Evolutionary conservation across 1,140 invertebrate genomes (phyloP), one percentile per base, ranked within the genome.

Genomic region (Penaeus chinensis): DNA sequence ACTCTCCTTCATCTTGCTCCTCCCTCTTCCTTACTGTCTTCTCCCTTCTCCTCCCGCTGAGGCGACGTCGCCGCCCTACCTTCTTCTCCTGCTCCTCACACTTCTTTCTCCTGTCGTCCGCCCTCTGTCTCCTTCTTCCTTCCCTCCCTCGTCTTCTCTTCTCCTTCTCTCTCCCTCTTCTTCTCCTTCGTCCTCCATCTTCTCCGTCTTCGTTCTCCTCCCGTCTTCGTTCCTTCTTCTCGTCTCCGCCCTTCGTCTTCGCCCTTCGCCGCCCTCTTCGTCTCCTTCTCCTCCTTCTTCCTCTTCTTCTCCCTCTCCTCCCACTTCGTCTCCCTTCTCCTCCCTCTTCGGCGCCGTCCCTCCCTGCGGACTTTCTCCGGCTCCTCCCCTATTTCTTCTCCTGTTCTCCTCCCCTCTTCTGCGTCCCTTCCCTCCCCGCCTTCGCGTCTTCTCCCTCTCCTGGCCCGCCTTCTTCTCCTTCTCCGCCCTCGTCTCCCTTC

Each of bases 141-240:
- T 18, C n/a, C n/a, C 63, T 65, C 63, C 63, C n/a, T 65, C 63
- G n/a, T 65, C n/a, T n/a, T 65, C 63, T 65, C n/a, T 65, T n/a
- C n/a, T 65, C 63, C n/a, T 65, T n/a, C n/a, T 65, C n/a, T 65
- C 63, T n/a, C n/a, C n/a, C 63, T 65, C 63, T 65, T 65, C n/a
- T n/a, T 65, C 63, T n/a, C 63, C n/a, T 65, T 65, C n/a, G 16
- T 65, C 63, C n/a, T 65, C n/a, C 63, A 18, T n/a, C 63, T 65
- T n/a, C 63, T 65, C n/a, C n/a, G 16, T 65, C 63, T 18, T 65
- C 16, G 16, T 65, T n/a, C 63, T 65, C n/a, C n/a, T n/a, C n/a
- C n/a, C n/a, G n/a, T n/a, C n/a, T n/a, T n/a, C n/a, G n/a, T n/a
- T n/a, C n/a, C n/a, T n/a, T n/a, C n/a, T n/a, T n/a, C n/a, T n/a